Evolutionary conservation across 2,888 invertebrate species (phyloP), one percentile per base, ranked within the genome.

Genomic region (Celastrina argiolus): DNA sequence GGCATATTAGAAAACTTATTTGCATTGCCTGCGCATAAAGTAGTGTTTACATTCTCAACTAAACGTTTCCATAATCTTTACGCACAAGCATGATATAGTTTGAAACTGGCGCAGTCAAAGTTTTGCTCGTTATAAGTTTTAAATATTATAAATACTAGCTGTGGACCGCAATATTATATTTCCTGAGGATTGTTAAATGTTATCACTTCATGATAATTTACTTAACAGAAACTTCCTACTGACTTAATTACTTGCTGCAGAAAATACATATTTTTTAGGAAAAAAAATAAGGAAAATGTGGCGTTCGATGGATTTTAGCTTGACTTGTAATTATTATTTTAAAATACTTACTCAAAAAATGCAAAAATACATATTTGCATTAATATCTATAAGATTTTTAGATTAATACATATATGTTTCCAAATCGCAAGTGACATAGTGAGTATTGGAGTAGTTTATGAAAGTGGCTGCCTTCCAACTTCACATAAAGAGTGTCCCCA

Each of bases 381-480:
- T 39, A 14, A 39, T 39, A 41, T 14, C 14, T 16, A 42, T 42
- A 16, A 16, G 14, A 16, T 26, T 56, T 56, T 26, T 56, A 4
- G 18, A 56, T 26, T 22, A 14, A 31, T n/a, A 31, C 31, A 58
- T 31, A 16, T 58, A 58, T 31, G 58, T 31, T 22, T 14, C 26
- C 51, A 61, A 61, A 61, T 61, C 39, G 41, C 65, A 58, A 65
- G 65, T 59, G 42, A 61, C 61, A 39, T 7, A 61, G 61, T 39
- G 39, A 61, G 61, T 39, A 61, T 61, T 61, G 61, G 61, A 70
- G 70, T 68, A 51, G 65, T 68, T 70, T 65, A 64, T 66, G 65
- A 69, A 67, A 69, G 67, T 70, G 69, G 68, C 69, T 64, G 56
- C 66, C 41, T 63, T 69, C 69, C 69, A 69, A 70, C 67, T 65